These are phyloP conservation scores for Syritta pipiens DNA, from an alignment of 2,888 invertebrate species.

Conservation along the genomic window DNA sequence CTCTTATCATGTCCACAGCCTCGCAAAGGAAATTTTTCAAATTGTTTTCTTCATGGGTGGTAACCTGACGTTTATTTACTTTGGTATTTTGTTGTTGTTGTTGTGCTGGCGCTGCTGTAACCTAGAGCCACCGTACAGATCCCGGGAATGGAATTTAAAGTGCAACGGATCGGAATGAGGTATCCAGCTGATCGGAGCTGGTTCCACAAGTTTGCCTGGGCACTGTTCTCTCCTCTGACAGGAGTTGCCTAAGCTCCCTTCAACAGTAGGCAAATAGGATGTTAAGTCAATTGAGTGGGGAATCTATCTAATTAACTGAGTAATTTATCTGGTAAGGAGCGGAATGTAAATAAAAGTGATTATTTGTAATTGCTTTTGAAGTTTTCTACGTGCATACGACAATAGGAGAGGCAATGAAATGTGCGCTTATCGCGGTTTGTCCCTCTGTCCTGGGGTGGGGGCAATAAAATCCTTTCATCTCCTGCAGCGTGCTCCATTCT, in stretches of 20 bases:
- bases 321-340: conserved; percentile 44
- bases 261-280: conserved; percentile 44
- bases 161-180: conserved; percentile 63
- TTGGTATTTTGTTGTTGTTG: too few species aligned
- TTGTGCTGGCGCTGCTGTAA: too few species aligned
- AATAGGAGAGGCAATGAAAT: too few species aligned
- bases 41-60: conserved; percentile 68
- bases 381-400: too few species aligned
- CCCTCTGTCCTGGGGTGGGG: too few species aligned
- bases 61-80: too few species aligned
- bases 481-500: too few species aligned
- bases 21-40: conserved; percentile 51
- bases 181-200: conserved; percentile 67
- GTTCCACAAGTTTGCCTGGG: conserved; percentile 30
- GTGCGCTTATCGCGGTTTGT: too few species aligned
- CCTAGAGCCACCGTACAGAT: too few species aligned
- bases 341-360: conserved; percentile 54
- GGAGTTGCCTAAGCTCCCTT: conserved; percentile 31
- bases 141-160: conserved; percentile 58
- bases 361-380: conserved; percentile 42
- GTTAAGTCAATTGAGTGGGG: conserved; percentile 35
- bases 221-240: conserved; percentile 20
- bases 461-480: too few species aligned
- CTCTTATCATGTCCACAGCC: conserved; percentile 57
- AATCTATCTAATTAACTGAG: conserved; percentile 60